Conservation (phyloP, 2,113 vertebrate genomes). For the Xiphias gladius region DNA sequence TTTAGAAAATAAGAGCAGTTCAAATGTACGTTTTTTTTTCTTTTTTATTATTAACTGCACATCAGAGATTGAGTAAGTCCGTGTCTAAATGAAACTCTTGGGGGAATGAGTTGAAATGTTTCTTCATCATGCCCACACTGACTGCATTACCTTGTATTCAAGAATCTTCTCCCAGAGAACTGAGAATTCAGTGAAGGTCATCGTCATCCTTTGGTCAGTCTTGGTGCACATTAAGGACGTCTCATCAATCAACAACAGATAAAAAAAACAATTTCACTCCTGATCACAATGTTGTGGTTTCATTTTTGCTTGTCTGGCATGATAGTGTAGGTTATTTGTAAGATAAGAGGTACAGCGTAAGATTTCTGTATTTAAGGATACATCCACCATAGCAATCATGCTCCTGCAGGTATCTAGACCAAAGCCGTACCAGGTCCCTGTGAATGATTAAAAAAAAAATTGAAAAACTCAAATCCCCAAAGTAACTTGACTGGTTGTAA, state of each 20-base stretch:
- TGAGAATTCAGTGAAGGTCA: constrained; percentile 51
- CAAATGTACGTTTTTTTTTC: neutral
- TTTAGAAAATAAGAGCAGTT: neutral
- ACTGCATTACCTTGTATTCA: constrained; percentile 59
- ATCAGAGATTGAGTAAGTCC: neutral
- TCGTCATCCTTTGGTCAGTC: constrained; percentile 34
- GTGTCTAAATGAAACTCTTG: neutral
- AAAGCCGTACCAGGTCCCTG: constrained; percentile 38
- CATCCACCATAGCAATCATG: constrained; percentile 51
- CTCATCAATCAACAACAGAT: constrained; percentile 4
- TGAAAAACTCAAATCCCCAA: neutral
- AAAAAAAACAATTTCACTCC: neutral
- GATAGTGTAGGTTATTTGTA: neutral
- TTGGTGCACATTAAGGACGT: constrained; percentile 47
- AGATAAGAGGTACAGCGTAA: neutral
- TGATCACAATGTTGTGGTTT: neutral
- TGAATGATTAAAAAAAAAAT: neutral
- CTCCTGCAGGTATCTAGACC: constrained; percentile 42
- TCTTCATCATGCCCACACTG: neutral
- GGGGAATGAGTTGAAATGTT: neutral
- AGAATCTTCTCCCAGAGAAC: constrained; percentile 56
- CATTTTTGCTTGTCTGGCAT: neutral
- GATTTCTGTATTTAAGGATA: constrained; percentile 45
- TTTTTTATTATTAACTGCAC: neutral
- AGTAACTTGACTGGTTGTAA: neutral